Evolutionary conservation across 2,113 vertebrate genomes (phyloP), one percentile per base, ranked within the genome.

Genomic region (Semnornis frantzii): DNA sequence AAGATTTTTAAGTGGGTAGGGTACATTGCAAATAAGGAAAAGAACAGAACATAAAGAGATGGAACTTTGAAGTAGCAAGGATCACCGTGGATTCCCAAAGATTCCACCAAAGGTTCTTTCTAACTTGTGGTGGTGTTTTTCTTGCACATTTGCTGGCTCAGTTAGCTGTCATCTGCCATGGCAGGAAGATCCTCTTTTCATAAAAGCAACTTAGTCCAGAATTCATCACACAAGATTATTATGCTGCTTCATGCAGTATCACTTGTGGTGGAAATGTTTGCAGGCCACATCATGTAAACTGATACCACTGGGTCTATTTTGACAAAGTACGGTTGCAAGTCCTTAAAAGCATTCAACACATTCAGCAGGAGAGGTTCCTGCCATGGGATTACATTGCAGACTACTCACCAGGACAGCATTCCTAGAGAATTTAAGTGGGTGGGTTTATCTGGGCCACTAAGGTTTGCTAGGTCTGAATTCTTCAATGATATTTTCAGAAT

Each of bases 201-300:
- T 46, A 44, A 42, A 7, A 65, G 7, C 14, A 62, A 11, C 31
- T 91, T 30, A 33, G 23, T 62, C 28, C 18, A n/a, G 34, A 58
- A 48, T 23, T 69, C 8, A 3, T 30, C 57, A 7, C 6, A 3
- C 20, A 52, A 57, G 31, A 23, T 82, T 23, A 55, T 75, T 10
- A 24, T 39, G 15, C 25, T 77, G 31, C 42, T 78, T 64, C 34
- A 10, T 30, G 17, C 15, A 82, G 16, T 28, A 30, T 82, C 55
- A 31, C 25, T 80, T 89, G 1, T 33, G 24, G 6, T 24, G 30
- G 39, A 80, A 55, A 31, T 28, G 17, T 52, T 4, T 81, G 19
- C 27, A 31, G 27, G 39, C 39, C 13, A 34, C 57, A 64, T 72
- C 15, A 12, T 0, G 0, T 18, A n/a, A 4, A 66, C 27, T 73